Conservation (phyloP, 2,113 vertebrate species). For the Salvelinus fontinalis region DNA sequence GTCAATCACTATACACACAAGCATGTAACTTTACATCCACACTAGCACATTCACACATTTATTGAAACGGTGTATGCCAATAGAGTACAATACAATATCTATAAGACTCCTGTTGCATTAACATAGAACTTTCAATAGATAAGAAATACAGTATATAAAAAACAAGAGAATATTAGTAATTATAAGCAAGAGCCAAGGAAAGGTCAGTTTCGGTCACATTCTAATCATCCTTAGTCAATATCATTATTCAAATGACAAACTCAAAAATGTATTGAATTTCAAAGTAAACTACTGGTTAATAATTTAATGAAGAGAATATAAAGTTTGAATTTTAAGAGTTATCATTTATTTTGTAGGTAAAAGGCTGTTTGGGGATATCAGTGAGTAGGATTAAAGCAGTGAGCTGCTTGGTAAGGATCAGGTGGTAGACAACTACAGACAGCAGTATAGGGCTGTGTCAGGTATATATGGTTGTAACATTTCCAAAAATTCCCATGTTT, state of each 20-base stretch:
- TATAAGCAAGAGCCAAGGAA: neutral
- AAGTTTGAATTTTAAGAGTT: neutral
- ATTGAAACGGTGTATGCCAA: neutral
- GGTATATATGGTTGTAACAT: too few relatives aligned
- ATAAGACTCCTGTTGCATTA: neutral
- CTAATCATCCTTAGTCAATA: neutral
- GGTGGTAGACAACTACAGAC: neutral
- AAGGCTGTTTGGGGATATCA: neutral
- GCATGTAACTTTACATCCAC: neutral
- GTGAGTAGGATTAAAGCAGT: neutral
- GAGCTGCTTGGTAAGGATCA: neutral
- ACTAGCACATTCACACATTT: neutral
- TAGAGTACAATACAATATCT: neutral
- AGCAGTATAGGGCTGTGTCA: neutral
- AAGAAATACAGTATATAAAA: neutral
- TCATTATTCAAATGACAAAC: neutral
- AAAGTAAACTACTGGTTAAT: neutral
- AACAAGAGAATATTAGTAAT: neutral
- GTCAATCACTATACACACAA: neutral
- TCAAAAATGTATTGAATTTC: neutral
- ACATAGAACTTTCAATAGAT: neutral
- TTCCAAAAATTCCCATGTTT: too few relatives aligned
- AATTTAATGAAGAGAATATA: neutral
- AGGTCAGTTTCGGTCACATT: neutral
- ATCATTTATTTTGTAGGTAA: neutral